These are phyloP conservation scores for Apotomis turbidana DNA, from an alignment of 2,888 invertebrate genomes.

Conservation along the genomic window DNA sequence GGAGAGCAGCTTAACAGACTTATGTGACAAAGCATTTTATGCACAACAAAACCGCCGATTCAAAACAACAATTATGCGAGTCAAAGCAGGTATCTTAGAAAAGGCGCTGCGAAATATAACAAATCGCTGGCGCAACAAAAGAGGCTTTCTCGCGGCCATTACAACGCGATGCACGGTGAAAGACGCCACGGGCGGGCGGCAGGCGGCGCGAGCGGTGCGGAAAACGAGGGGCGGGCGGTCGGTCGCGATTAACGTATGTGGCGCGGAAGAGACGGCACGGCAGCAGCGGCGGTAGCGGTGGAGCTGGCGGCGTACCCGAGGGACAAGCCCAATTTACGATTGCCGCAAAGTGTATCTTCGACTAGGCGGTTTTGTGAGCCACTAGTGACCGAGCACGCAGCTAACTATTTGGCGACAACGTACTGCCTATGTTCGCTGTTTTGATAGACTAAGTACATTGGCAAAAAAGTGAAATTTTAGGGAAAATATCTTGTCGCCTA, in stretches of 20 bases:
- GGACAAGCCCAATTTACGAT: constrained; percentile 72
- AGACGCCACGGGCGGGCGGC: constrained; percentile 50
- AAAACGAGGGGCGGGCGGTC: constrained; percentile 54
- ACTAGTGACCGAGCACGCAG: constrained; percentile 61
- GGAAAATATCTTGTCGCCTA: background rate
- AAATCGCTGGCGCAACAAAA: constrained; percentile 80
- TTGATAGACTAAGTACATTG: background rate
- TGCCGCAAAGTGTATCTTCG: constrained; percentile 80
- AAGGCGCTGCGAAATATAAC: constrained; percentile 79
- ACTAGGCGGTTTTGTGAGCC: constrained; percentile 71
- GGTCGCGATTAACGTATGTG: constrained; percentile 75
- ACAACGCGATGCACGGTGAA: constrained; percentile 71
- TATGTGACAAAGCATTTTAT: constrained; percentile 81
- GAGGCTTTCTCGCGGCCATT: constrained; percentile 82
- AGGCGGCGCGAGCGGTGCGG: constrained; percentile 47
- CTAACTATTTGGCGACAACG: background rate
- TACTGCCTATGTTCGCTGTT: background rate
- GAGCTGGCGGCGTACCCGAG: constrained; percentile 54
- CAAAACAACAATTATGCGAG: constrained; percentile 81
- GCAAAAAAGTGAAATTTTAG: background rate
- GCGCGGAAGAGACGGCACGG: constrained; percentile 54
- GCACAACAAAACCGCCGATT: constrained; percentile 77
- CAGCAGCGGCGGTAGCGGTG: constrained; percentile 54
- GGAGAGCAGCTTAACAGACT: constrained; percentile 73
- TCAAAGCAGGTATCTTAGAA: constrained; percentile 79